Base-by-base conservation (phyloP, 2,888 invertebrate species). In the Polylopha cassiicola region DNA sequence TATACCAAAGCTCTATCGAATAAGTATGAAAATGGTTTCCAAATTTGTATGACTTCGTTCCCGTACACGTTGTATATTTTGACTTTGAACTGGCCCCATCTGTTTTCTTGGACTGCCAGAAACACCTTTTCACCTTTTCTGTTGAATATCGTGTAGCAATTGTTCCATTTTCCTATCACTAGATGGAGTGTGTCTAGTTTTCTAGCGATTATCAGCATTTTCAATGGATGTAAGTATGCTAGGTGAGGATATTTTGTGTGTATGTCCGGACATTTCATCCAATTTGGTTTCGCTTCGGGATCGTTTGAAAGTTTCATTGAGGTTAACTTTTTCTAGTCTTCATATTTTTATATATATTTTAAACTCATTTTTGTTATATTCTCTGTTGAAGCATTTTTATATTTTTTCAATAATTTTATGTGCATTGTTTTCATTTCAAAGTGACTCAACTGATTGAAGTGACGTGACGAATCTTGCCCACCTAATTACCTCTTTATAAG, bases 231-330 rank as follows among this genome's bases (percentile, higher is more conserved):
- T 18, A 78, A 43, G 45, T 67, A 76, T 0, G 73, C 70, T 4
- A 78, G 51, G 0, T 73, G 71, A 5, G 79, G 78, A 24, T 51
- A 55, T 3, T 58, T 51, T 1, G 44, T 53, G 1, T 55, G 37
- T 3, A 48, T 37, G 13, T 51, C 48, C 1, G 79, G 79, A 43
- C 75, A 74, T n/a, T 60, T 29, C 79, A 78, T 78, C 77, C 79
- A 75, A 53, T 53, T 44, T 36, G 42, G 47, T 15, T 20, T 4
- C 2, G 18, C 4, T 13, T 34, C 3, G 27, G 3, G n/a, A 3
- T 7, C 21, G 7, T 26, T 28, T 10, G 16, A 32, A 34, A 44
- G 37, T 39, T 31, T 37, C 4, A 23, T 36, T 41, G 51, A 27
- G 14, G 20, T 3, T n/a, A 9, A 15, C 7, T 16, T 4, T 2